Evolutionary conservation across 2,797 vertebrate species (phyloP), one percentile per base, ranked within the genome.

Genomic region (Gambelia wislizenii): DNA sequence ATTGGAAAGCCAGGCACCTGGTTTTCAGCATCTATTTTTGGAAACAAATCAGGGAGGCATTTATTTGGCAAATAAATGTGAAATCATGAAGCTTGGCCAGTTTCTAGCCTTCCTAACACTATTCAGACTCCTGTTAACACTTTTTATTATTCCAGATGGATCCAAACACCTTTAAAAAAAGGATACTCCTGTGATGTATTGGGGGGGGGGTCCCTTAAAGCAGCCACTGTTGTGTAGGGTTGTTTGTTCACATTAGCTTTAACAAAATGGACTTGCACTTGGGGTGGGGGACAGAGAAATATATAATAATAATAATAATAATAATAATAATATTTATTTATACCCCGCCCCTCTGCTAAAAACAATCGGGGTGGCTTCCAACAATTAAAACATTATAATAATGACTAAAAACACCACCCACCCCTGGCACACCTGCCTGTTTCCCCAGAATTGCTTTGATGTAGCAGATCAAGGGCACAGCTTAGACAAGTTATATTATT

Each of bases 31-130:
- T 92, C 93, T 91, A 89, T 93, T 91, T 95, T 93, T 93, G 89
- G 89, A 95, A 94, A 92, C 91, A 95, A 94, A 86, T 2, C 72
- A 96, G 91, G 91, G 90, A 95, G 95, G 94, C 93, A 93, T 93
- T 95, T 95, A 91, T 96, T 94, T 92, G 93, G 93, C 92, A 93
- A 93, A 90, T 94, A 96, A 97, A 95, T 95, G 92, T 33, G 89
- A 93, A 89, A 84, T 49, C 67, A 96, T 84, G 42, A 72, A 72
- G 81, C 81, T 87, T 94, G 95, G 95, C 94, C 84, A 59, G 84
- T 83, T 87, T 95, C 94, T 94, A 96, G 4, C 33, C 85, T 88
- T 87, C 91, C 91, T 89, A 64, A 94, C 30, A 64, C 27, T 1
- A 0, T 86, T 89, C 92, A 91, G 93, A 87, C 79, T 80, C 90